Evolutionary conservation across 1,140 invertebrate genomes (phyloP), one percentile per base, ranked within the genome.

Genomic region (Aphidius gifuensis): DNA sequence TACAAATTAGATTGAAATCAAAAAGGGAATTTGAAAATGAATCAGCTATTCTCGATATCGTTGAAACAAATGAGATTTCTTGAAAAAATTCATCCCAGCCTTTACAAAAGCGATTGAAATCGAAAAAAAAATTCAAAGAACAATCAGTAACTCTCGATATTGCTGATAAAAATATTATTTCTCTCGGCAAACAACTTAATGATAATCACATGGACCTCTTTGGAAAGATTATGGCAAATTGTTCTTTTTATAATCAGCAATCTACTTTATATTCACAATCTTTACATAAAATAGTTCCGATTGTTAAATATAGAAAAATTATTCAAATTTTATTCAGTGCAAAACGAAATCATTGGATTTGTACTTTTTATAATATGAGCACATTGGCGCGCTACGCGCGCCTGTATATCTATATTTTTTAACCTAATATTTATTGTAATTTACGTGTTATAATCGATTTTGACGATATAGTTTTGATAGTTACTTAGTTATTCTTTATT

Each of bases 311-410:
- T 11, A 23, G 42, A 43, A 58, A 58, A 40, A 23, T 47, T 40
- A 58, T 58, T 11, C 56, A 58, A 58, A 58, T 58, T 38, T 43
- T 58, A 9, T 40, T 16, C 32, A 58, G 56, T 58, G 7, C 5
- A 46, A 40, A 46, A 42, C 23, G 23, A 23, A 11, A 46, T 4
- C 45, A 32, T 58, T 46, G 43, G 56, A 21, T 58, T 8, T 47
- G 23, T 40, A 40, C 21, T 48, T 59, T 48, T 42, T 59, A 59
- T 38, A 43, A 59, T 59, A n/a, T n/a, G n/a, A n/a, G n/a, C n/a
- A n/a, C n/a, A n/a, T n/a, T n/a, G n/a, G n/a, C n/a, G n/a, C n/a
- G n/a, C n/a, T n/a, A n/a, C n/a, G n/a, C n/a, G n/a, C n/a, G n/a
- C n/a, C n/a, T n/a, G n/a, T n/a, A n/a, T n/a, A n/a, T n/a, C n/a